Evolutionary conservation across 2,888 invertebrate genomes (phyloP).

Genomic region (Cyrtodaria siliqua): DNA sequence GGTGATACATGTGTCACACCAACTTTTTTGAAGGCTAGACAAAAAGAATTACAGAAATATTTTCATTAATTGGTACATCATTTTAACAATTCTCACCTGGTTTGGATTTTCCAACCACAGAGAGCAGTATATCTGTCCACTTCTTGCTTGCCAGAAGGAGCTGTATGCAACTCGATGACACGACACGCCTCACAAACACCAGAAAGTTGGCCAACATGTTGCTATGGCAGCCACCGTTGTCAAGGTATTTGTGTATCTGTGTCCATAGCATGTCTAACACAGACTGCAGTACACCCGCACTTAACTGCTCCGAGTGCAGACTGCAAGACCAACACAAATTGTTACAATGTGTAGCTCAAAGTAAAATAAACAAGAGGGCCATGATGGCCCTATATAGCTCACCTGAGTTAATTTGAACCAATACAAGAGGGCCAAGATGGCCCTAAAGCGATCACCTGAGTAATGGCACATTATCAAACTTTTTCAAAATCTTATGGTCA

Average conservation of each 20-base stretch:
- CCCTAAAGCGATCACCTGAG: no score
- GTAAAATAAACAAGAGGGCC: no score
- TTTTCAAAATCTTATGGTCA: no score
- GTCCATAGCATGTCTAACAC: conserved; percentile 88
- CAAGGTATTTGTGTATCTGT: conserved; percentile 84
- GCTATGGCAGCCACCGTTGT: conserved; percentile 27
- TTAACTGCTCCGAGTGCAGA: conserved; percentile 87
- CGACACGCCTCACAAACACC: conserved; percentile 88
- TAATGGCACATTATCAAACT: no score
- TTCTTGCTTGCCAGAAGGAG: conserved; percentile 86
- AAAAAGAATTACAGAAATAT: no score
- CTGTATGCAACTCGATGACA: conserved; percentile 86
- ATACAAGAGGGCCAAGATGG: no score
- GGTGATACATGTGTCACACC: no score
- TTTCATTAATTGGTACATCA: not conserved
- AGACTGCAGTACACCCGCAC: conserved; percentile 86
- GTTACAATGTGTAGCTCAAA: no score
- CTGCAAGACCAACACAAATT: conserved; percentile 74
- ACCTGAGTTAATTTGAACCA: no score
- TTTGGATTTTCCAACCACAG: conserved; percentile 82
- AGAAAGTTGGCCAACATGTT: conserved; percentile 87
- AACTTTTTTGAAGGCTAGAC: no score
- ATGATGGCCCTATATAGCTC: no score
- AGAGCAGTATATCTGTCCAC: conserved; percentile 88
- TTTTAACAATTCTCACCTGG: conserved; percentile 22